Conservation (phyloP, 1,140 invertebrate species). For the Aphaenogaster floridana region DNA sequence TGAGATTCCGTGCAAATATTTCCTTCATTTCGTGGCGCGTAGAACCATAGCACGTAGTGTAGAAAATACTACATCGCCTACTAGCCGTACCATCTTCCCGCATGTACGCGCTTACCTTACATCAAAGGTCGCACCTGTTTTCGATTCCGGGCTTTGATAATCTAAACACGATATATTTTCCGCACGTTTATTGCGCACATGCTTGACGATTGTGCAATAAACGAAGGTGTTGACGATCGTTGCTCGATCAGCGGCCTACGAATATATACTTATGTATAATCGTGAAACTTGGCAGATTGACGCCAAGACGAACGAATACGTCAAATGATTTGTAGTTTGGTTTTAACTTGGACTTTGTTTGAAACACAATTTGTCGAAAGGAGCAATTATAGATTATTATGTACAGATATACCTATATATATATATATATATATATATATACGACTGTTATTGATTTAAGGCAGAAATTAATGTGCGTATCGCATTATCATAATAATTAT, state of each 20-base stretch:
- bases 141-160: slow-evolving; percentile 69
- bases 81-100: neutral
- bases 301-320: neutral
- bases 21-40: slow-evolving; percentile 33
- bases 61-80: slow-evolving; percentile 15
- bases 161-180: slow-evolving; percentile 65
- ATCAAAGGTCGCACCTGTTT: slow-evolving; percentile 67
- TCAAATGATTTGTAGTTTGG: neutral
- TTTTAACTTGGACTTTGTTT: neutral
- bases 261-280: neutral
- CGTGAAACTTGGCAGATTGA: neutral
- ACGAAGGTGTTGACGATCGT: slow-evolving; percentile 37
- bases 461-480: neutral
- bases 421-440: too few species aligned
- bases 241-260: neutral
- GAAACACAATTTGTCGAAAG: neutral
- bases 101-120: slow-evolving; percentile 48
- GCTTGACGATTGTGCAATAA: slow-evolving; percentile 42
- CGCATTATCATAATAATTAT: neutral
- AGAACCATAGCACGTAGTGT: slow-evolving; percentile 13
- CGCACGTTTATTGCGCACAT: slow-evolving; percentile 49
- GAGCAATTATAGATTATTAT: neutral
- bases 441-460: neutral
- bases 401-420: neutral
- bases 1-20: slow-evolving; percentile 52